These are phyloP conservation scores for Nomada ruficornis DNA, from an alignment of 2,888 invertebrate genomes.

Conservation along the genomic window DNA sequence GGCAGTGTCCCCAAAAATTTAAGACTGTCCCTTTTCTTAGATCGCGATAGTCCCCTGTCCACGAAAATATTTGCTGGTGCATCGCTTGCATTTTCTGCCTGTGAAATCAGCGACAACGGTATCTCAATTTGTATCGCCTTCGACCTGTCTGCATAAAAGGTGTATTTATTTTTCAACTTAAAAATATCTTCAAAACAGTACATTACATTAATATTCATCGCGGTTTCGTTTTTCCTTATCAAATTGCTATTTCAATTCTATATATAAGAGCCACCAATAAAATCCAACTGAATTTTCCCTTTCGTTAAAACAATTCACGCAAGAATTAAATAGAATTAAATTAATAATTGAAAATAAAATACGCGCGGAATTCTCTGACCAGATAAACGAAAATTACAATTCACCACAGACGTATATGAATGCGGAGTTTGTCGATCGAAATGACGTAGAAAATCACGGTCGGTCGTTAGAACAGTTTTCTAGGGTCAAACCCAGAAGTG, in stretches of 20 bases:
- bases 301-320: background rate
- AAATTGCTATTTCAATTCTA: background rate
- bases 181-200: background rate
- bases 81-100: conserved; percentile 27
- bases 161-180: background rate
- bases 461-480: conserved; percentile 59
- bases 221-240: background rate
- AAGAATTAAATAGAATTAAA: background rate
- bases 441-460: conserved; percentile 38
- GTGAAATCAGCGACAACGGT: background rate
- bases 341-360: background rate
- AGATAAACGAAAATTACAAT: conserved; percentile 18
- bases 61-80: conserved; percentile 47
- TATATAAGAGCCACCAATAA: background rate
- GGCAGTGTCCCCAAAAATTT: conserved; percentile 51
- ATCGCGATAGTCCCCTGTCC: conserved; percentile 56
- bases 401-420: too few species aligned
- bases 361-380: too few species aligned
- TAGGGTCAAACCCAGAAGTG: conserved; percentile 61
- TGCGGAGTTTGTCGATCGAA: conserved; percentile 28
- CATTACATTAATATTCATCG: background rate
- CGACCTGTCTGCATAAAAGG: background rate
- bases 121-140: conserved; percentile 37
- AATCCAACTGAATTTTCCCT: background rate
- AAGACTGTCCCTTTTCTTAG: conserved; percentile 31